phyloP scores from a whole-genome alignment of 2,888 invertebrate genomes.

The Macrosiphum euphorbiae region DNA sequence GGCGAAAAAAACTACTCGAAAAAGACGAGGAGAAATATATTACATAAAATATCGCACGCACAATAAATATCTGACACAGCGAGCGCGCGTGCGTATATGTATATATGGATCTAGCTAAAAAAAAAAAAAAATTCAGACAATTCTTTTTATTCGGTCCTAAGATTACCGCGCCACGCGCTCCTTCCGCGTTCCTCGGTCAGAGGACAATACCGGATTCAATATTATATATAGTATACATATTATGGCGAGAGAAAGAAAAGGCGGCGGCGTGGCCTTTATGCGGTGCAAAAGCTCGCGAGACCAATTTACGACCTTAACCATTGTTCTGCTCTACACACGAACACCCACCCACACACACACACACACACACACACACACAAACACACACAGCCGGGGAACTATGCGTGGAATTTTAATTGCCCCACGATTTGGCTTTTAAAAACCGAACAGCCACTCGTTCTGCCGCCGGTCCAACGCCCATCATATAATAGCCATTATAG shows the following conservation, averaged over 20 bases:
- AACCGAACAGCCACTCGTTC: conserved; percentile 17
- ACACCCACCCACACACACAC: not conserved
- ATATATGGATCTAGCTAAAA: not conserved
- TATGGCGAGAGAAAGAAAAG: not conserved
- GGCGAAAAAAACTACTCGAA: not conserved
- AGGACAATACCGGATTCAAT: conserved; percentile 28
- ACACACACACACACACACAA: not conserved
- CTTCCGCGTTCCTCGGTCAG: not conserved
- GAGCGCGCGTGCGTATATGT: not conserved
- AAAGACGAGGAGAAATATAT: conserved; percentile 22
- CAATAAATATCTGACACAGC: not conserved
- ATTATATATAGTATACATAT: not conserved
- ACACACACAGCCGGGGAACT: not conserved
- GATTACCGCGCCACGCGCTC: not conserved
- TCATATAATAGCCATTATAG: conserved; percentile 38
- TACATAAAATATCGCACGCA: conserved; percentile 7
- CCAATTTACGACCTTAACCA: conserved; percentile 53
- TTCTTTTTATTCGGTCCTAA: conserved; percentile 6
- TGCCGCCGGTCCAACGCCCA: not conserved
- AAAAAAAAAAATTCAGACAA: not conserved
- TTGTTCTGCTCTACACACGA: conserved; percentile 31
- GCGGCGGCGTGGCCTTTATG: conserved; percentile 24
- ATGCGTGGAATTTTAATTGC: conserved; percentile 57
- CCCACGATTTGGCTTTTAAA: conserved; percentile 49
- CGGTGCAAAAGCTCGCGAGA: conserved; percentile 32